Evolutionary conservation across 1,140 invertebrate genomes (phyloP), one percentile per base, ranked within the genome.

Genomic region (Platyscapa corneri): DNA sequence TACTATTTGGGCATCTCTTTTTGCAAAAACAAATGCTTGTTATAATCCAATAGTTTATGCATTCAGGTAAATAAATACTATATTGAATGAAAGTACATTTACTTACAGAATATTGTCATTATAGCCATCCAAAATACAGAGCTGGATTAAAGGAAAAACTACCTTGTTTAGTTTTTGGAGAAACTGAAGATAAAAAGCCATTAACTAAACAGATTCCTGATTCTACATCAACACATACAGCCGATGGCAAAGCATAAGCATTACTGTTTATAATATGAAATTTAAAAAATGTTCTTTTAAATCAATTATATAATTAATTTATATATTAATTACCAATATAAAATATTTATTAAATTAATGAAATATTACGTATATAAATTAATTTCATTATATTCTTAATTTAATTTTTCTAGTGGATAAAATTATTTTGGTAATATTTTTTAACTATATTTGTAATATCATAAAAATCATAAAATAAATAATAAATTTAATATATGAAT

Each of bases 1-100:
- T 81, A 96, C 96, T 49, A 97, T 97, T 88, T 97, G 96, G 96
- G 96, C 96, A 56, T 95, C 96, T 42, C 92, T 97, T 10, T 97
- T 97, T 87, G 96, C 96, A 82, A 97, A 97, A 93, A 95, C 96
- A 39, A 96, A 96, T 87, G 96, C 96, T 79, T 95, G 96, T 84
- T 97, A 97, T 92, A 97, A 97, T 92, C 96, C 96, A 18, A 97
- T 97, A 88, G 96, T 97, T 60, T 97, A 97, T 90, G 96, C 96
- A 83, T 97, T 97, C 91, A 97, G 95, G 95, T 96, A 90, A 81
- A 81, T 18, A 83, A 84, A 72, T 75, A 32, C 56, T 85, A 74
- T 83, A 67, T 39, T n/a, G 20, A 46, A 46, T 49, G 23, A 77
- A 46, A 30, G 0, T 56, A 0, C 49, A 53, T 20, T 18, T 30